phyloP scores from a whole-genome alignment of 2,113 vertebrate species.

The Hiodon alosoides region DNA sequence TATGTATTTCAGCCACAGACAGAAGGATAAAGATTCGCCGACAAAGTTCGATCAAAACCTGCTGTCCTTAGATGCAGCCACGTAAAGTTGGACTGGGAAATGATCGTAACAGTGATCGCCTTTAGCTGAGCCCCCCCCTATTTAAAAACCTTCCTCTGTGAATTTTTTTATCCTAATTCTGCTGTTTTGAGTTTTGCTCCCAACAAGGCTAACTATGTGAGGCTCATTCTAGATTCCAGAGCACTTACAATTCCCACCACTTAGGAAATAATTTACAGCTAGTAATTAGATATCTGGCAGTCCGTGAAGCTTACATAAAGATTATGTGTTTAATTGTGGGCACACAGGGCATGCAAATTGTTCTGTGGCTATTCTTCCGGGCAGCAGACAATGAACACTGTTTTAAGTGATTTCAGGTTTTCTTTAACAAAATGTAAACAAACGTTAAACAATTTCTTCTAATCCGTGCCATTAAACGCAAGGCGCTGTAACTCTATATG shows the following conservation, averaged over 20 bases:
- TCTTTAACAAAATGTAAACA: too few relatives aligned
- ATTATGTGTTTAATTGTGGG: slow-evolving; percentile 21
- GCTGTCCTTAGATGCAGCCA: not conserved
- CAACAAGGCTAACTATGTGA: not conserved
- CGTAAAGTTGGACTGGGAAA: too few relatives aligned
- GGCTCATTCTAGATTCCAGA: not conserved
- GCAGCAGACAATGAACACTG: slow-evolving; percentile 15
- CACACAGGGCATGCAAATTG: slow-evolving; percentile 27
- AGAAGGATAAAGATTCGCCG: not conserved
- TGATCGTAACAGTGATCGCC: too few relatives aligned
- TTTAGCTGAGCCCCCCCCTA: not conserved
- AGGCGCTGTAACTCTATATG: not conserved
- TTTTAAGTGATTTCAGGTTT: slow-evolving; percentile 21
- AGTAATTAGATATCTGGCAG: slow-evolving; percentile 30
- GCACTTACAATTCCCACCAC: not conserved
- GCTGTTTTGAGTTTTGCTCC: not conserved
- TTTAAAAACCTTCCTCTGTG: not conserved
- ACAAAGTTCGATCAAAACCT: not conserved
- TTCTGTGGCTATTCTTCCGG: slow-evolving; percentile 14
- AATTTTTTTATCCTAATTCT: too few relatives aligned
- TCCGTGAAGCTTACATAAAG: slow-evolving; percentile 26
- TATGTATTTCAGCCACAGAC: not conserved
- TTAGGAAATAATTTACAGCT: slow-evolving; percentile 26
- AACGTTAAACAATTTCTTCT: slow-evolving; percentile 5
- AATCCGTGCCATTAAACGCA: slow-evolving; percentile 20